These are phyloP conservation scores for Craterocephalus amniculus DNA, from an alignment of 2,797 vertebrate genomes.

Conservation along the genomic window DNA sequence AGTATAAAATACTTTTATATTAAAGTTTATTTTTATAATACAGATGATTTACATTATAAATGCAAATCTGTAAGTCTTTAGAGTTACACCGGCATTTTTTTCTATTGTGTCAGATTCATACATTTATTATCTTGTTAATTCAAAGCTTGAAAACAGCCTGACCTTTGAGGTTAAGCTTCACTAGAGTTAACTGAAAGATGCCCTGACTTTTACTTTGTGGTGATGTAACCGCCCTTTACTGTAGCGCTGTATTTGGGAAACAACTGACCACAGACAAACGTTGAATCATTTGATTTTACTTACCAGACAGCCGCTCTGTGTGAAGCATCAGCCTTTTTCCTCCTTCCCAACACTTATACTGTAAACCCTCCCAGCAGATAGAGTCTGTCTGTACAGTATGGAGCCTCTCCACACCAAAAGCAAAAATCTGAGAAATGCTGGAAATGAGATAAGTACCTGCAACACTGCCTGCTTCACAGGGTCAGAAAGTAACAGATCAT, in stretches of 20 bases:
- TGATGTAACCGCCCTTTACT: neutral
- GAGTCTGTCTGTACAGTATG: neutral
- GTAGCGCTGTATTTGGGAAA: neutral
- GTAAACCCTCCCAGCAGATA: neutral
- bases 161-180: constrained; percentile 61
- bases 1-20: neutral
- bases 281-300: neutral
- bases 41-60: no score
- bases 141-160: constrained; percentile 2
- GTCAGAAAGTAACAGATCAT: neutral
- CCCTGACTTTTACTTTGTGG: neutral
- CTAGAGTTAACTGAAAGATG: constrained; percentile 13
- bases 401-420: no score
- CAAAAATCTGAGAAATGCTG: neutral
- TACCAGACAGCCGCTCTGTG: neutral
- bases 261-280: rapidly evolving
- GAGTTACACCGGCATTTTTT: no score
- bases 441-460: constrained; percentile 1
- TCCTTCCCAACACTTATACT: neutral
- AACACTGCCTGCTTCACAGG: constrained; percentile 10
- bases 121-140: neutral
- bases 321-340: neutral
- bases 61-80: no score
- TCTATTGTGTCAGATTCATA: neutral
- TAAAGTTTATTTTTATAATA: no score